Conservation (phyloP, 1,140 invertebrate species). For the Calliopsis andreniformis region DNA sequence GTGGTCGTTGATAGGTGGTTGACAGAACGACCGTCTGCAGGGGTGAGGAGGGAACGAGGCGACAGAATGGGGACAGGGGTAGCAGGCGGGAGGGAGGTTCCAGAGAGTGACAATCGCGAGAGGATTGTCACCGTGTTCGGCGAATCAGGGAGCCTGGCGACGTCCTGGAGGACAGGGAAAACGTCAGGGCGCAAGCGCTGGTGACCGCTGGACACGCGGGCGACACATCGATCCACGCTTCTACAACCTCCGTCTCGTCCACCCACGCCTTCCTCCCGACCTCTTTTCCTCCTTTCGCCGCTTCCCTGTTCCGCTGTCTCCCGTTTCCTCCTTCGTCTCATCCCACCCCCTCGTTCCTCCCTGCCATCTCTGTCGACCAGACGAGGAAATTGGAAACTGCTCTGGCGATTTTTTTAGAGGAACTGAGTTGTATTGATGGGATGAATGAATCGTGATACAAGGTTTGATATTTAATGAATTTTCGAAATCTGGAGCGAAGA, state of each 20-base stretch:
- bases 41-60: conserved; percentile 46
- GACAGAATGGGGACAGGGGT: conserved; percentile 35
- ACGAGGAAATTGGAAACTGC: too few species aligned
- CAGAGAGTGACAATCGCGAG: conserved; percentile 66
- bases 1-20: conserved; percentile 27
- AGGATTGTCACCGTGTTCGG: conserved; percentile 66
- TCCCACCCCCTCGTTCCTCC: conserved; percentile 9
- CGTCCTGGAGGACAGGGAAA: conserved; percentile 58
- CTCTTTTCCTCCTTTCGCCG: conserved; percentile 37
- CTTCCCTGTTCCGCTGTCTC: conserved; percentile 49
- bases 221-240: conserved; percentile 79
- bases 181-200: conserved; percentile 75
- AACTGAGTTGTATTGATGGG: too few species aligned
- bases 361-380: conserved; percentile 2
- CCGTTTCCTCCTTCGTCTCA: conserved; percentile 11
- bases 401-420: too few species aligned
- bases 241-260: conserved; percentile 73
- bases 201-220: conserved; percentile 76
- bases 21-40: neutral
- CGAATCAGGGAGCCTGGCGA: conserved; percentile 71
- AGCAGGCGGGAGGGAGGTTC: neutral
- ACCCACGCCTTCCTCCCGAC: conserved; percentile 59
- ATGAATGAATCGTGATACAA: too few species aligned
- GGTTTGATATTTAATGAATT: too few species aligned
- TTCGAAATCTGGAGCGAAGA: too few species aligned